Evolutionary conservation across 2,888 invertebrate species (phyloP).

Genomic region (Aphidius colemani): DNA sequence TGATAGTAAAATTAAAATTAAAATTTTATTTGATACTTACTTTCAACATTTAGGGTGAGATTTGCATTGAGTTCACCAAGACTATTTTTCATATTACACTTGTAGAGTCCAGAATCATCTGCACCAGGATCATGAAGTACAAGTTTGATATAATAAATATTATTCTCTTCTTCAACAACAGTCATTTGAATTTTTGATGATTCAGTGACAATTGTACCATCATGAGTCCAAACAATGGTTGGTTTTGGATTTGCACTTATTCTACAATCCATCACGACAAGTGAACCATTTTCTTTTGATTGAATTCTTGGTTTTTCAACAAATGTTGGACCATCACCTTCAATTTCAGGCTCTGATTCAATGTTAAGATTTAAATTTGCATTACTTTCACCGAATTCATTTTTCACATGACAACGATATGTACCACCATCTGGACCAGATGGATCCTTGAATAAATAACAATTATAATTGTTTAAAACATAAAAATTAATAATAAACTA

Average conservation of each 20-base stretch:
- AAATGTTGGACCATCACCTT: constrained; percentile 93
- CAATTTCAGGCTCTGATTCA: constrained; percentile 92
- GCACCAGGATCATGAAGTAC: constrained; percentile 89
- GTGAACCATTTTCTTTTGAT: constrained; percentile 80
- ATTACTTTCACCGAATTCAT: constrained; percentile 95
- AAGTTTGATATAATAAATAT: constrained; percentile 84
- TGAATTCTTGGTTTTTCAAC: constrained; percentile 87
- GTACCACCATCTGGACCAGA: constrained; percentile 81
- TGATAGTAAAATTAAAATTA: neutral
- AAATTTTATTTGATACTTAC: constrained; percentile 64
- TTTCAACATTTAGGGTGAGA: constrained; percentile 96
- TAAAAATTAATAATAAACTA: neutral
- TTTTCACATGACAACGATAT: constrained; percentile 92
- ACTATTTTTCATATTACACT: constrained; percentile 95
- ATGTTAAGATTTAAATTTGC: constrained; percentile 96
- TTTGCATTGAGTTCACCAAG: constrained; percentile 97
- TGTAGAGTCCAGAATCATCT: constrained; percentile 96
- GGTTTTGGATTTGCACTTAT: constrained; percentile 84
- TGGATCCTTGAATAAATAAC: constrained; percentile 69
- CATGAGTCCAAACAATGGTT: constrained; percentile 81
- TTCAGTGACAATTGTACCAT: constrained; percentile 78
- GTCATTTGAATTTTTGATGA: constrained; percentile 80
- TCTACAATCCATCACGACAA: constrained; percentile 86
- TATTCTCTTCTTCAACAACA: constrained; percentile 73
- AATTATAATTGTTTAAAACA: constrained; percentile 7